Conservation (phyloP, 2,888 invertebrate species). For the Pasiphila rectangulata region DNA sequence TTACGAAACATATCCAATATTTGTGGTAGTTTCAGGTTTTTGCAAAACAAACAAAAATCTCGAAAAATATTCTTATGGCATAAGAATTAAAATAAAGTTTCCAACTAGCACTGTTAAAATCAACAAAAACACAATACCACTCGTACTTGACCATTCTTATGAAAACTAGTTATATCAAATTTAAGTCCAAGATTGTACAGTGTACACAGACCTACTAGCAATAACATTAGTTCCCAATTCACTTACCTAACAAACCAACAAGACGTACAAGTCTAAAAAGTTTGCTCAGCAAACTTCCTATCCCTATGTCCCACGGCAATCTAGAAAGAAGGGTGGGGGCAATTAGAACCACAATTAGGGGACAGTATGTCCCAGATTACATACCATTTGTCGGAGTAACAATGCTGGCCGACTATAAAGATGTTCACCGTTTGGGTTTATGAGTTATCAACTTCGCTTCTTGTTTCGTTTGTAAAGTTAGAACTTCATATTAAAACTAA, state of each 20-base stretch:
- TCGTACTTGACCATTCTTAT: no score
- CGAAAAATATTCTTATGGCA: no score
- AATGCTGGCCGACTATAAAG: conserved; percentile 76
- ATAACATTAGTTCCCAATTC: conserved; percentile 4
- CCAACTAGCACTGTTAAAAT: neutral
- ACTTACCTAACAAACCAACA: conserved; percentile 3
- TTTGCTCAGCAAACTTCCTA: conserved; percentile 11
- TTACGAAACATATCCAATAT: no score
- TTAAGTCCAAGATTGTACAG: no score
- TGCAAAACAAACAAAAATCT: no score
- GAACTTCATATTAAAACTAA: no score
- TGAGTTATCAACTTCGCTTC: no score
- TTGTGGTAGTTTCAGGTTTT: no score
- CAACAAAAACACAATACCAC: no score
- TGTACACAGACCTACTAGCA: neutral
- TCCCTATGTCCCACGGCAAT: conserved; percentile 21
- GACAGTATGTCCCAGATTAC: conserved; percentile 79
- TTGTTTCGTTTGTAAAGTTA: no score
- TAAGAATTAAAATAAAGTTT: no score
- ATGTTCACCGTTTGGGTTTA: conserved; percentile 46
- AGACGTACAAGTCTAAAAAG: conserved; percentile 3
- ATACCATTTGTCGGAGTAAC: conserved; percentile 59
- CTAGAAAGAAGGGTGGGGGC: conserved; percentile 44
- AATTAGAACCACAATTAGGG: conserved; percentile 80
- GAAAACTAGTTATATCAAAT: no score